These are phyloP conservation scores for Pristis pectinata DNA, from an alignment of 2,797 vertebrate genomes.

Conservation along the genomic window DNA sequence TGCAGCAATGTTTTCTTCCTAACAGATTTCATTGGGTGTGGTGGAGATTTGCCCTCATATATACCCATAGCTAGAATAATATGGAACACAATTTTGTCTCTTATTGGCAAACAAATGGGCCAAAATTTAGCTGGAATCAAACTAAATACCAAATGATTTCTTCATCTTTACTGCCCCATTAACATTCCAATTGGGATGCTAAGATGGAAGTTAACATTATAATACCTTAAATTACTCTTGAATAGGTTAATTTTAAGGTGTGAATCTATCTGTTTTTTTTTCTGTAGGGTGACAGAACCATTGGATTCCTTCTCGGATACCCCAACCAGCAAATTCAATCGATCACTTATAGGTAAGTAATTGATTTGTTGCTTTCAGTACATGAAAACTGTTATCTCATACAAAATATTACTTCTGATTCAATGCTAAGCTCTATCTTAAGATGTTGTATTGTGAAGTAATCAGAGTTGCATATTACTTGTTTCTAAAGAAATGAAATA, in stretches of 20 bases:
- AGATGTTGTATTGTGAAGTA: too few species aligned
- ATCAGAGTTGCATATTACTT: background rate
- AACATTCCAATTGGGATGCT: background rate
- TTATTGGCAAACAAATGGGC: background rate
- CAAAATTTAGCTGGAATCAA: too few species aligned
- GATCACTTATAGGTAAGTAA: constrained; percentile 72
- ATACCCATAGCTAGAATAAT: background rate
- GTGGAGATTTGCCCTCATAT: background rate
- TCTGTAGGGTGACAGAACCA: constrained; percentile 67
- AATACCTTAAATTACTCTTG: background rate
- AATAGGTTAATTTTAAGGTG: background rate
- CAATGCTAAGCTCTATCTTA: background rate
- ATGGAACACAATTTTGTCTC: background rate
- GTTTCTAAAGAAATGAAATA: background rate
- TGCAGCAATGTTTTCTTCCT: background rate
- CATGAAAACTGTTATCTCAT: background rate
- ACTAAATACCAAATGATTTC: background rate
- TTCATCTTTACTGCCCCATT: background rate
- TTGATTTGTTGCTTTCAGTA: background rate
- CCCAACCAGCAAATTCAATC: constrained; percentile 68
- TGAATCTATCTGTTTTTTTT: background rate
- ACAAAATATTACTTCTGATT: background rate
- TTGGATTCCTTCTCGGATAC: constrained; percentile 84
- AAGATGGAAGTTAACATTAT: constrained; percentile 1
- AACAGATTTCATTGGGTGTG: background rate